Evolutionary conservation across 2,797 vertebrate genomes (phyloP), one percentile per base, ranked within the genome.

Genomic region (Percopsis omiscomaycus): DNA sequence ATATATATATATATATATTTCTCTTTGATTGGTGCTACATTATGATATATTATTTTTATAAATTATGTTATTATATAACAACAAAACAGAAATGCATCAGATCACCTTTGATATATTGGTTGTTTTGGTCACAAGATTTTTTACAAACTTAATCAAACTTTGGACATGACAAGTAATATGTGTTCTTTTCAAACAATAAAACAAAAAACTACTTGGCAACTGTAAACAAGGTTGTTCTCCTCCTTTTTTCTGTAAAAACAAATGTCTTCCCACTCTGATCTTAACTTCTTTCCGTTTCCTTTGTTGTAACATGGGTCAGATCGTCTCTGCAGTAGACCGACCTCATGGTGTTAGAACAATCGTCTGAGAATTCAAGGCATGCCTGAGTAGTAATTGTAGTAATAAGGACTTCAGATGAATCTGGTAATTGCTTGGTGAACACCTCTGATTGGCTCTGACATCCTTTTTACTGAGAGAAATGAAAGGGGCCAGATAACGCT

Each of bases 331-430:
- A 8, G 81, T 50, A 64, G 62, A 28, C 30, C 1, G 44, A 66
- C 77, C 78, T 78, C 77, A 51, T 58, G 0, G 48, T 72, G 77
- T 71, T 75, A 55, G 66, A 68, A 84, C 80, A 83, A 82, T 68
- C 78, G 81, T 85, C 79, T 59, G 71, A 80, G 85, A 75, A 68
- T 76, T 69, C 42, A 69, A 68, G 60, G 66, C 83, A 89, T 75
- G 89, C 90, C 87, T 73, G 73, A 87, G 67, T 88, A 81, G 74
- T 91, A 89, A 93, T 93, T 87, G 85, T 13, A 89, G 69, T 92
- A 91, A 93, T 90, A 84, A 85, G 86, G 74, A 79, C 58, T 80
- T 86, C 57, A 66, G 75, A 77, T 63, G 64, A 69, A 83, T 70
- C 53, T 68, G 69, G 64, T 84, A 82, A 88, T 88, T 88, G 63